Evolutionary conservation across 2,888 invertebrate species (phyloP).

Genomic region (Papilio protenor): DNA sequence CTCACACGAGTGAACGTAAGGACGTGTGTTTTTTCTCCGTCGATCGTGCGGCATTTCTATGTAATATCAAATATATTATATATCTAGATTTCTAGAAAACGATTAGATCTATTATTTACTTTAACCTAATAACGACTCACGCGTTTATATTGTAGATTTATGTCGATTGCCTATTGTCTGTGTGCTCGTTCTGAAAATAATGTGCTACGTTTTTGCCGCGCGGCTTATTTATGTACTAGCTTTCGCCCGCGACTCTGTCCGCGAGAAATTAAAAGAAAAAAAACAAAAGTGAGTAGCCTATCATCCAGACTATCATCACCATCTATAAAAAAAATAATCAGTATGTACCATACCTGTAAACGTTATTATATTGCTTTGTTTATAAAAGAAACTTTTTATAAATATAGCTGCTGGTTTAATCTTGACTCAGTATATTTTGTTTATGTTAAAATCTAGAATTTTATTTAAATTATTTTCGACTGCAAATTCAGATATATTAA

Average conservation of each 20-base stretch:
- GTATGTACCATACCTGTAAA: neutral
- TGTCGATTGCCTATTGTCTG: neutral
- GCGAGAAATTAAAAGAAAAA: too few species aligned
- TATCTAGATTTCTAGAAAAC: constrained; percentile 38
- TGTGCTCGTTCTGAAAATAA: neutral
- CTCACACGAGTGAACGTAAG: constrained; percentile 62
- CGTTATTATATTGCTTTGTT: neutral
- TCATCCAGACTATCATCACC: too few species aligned
- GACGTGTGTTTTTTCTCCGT: constrained; percentile 50
- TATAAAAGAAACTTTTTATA: neutral
- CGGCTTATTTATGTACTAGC: neutral
- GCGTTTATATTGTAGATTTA: neutral
- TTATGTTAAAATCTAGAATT: neutral
- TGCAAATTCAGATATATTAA: constrained; percentile 2
- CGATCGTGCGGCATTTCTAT: constrained; percentile 44
- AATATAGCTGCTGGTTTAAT: neutral
- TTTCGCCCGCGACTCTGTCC: too few species aligned
- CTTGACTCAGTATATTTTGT: neutral
- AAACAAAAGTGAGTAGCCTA: too few species aligned
- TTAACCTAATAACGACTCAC: constrained; percentile 6
- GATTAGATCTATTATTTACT: constrained; percentile 35
- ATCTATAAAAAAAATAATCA: too few species aligned
- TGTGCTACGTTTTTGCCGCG: neutral
- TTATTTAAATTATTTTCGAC: neutral
- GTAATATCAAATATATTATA: constrained; percentile 20